Evolutionary conservation across 1,140 invertebrate genomes (phyloP).

Genomic region (Diploscapter pachys): DNA sequence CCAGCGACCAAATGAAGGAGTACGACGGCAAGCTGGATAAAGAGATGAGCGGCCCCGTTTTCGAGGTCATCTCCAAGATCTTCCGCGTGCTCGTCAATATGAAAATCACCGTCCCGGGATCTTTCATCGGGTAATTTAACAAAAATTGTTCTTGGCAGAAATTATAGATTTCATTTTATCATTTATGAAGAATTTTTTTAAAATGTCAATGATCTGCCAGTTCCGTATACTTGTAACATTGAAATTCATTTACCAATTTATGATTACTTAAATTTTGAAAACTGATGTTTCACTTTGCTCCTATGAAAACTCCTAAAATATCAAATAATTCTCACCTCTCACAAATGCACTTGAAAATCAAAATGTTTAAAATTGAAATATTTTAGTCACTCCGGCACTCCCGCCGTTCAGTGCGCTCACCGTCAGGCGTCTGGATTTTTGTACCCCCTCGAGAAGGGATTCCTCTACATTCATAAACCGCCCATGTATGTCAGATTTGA

Average conservation of each 20-base stretch:
- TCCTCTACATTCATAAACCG: constrained; percentile 98
- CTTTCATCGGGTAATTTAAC: constrained; percentile 72
- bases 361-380: constrained; percentile 27
- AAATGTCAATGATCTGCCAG: too few relatives aligned
- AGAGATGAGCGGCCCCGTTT: constrained; percentile 84
- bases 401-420: constrained; percentile 90
- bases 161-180: background rate
- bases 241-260: too few relatives aligned
- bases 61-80: constrained; percentile 88
- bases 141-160: background rate
- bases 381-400: constrained; percentile 80
- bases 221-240: too few relatives aligned
- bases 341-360: too few relatives aligned
- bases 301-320: too few relatives aligned
- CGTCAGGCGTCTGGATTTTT: constrained; percentile 94
- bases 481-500: constrained; percentile 96
- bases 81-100: constrained; percentile 92
- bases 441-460: constrained; percentile 96
- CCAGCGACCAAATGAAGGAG: constrained; percentile 72
- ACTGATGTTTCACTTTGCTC: too few relatives aligned
- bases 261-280: too few relatives aligned
- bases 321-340: too few relatives aligned
- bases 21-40: constrained; percentile 89
- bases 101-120: constrained; percentile 88
- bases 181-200: constrained; percentile 41